Evolutionary conservation across 2,797 vertebrate genomes (phyloP).

Genomic region (Platyrinchus mystaceus): DNA sequence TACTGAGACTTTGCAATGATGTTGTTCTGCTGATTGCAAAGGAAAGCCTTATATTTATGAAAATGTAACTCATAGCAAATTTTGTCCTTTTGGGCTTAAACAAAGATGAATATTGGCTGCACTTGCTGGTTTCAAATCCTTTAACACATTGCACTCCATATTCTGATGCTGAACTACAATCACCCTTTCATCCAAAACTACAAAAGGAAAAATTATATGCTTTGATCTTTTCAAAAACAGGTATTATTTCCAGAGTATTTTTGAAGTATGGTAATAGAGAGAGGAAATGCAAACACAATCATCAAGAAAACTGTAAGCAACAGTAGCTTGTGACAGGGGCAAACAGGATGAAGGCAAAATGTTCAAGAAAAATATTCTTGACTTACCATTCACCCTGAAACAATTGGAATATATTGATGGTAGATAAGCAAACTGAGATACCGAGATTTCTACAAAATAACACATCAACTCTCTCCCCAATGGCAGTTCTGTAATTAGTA

Average conservation of each 20-base stretch:
- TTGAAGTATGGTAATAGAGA: background rate
- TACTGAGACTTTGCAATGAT: background rate
- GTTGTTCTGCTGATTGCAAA: background rate
- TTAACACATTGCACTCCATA: background rate
- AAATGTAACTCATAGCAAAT: background rate
- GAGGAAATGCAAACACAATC: background rate
- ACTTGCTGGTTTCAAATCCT: background rate
- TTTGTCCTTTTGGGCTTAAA: background rate
- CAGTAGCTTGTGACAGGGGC: background rate
- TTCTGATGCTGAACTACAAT: background rate
- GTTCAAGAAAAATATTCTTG: background rate
- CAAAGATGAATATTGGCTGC: background rate
- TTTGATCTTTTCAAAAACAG: background rate
- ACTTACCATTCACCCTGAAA: conserved; percentile 30
- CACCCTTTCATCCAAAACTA: background rate
- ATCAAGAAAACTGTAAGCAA: background rate
- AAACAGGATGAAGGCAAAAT: background rate
- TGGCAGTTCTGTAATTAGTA: conserved; percentile 45
- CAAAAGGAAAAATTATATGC: background rate
- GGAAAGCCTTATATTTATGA: background rate
- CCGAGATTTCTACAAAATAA: conserved; percentile 5
- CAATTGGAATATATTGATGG: background rate
- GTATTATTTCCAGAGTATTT: background rate
- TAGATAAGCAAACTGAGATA: background rate
- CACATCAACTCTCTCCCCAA: background rate